phyloP scores from a whole-genome alignment of 2,797 vertebrate species.

The Myotis findleyi region DNA sequence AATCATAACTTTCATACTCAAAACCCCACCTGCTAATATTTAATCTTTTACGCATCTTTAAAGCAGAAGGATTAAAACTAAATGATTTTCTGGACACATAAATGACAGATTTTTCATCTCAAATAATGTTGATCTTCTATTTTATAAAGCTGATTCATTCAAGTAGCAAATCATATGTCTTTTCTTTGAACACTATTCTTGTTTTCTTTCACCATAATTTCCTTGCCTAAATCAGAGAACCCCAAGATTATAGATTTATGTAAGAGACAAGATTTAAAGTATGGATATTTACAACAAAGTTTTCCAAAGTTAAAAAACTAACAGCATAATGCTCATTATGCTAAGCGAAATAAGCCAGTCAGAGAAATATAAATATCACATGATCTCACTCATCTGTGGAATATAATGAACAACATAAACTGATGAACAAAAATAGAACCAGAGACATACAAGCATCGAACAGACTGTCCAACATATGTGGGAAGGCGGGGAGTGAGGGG shows the following conservation, averaged over 20 bases:
- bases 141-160: background rate
- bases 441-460: too few relatives aligned
- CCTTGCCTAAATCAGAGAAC: background rate
- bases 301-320: background rate
- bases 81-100: background rate
- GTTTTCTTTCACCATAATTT: conserved; percentile 42
- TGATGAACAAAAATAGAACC: too few relatives aligned
- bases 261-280: conserved; percentile 25
- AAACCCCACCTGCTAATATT: background rate
- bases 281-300: conserved; percentile 16
- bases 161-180: conserved; percentile 19
- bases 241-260: background rate
- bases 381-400: too few relatives aligned
- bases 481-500: too few relatives aligned
- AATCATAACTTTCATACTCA: background rate
- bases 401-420: too few relatives aligned
- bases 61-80: conserved; percentile 15
- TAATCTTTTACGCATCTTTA: conserved; percentile 47
- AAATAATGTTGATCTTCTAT: conserved; percentile 40
- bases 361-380: too few relatives aligned
- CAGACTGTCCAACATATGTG: too few relatives aligned
- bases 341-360: too few relatives aligned
- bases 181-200: background rate
- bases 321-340: background rate
- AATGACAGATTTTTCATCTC: conserved; percentile 27